phyloP scores from a whole-genome alignment of 2,888 invertebrate species.

The Trichopoda pennipes region DNA sequence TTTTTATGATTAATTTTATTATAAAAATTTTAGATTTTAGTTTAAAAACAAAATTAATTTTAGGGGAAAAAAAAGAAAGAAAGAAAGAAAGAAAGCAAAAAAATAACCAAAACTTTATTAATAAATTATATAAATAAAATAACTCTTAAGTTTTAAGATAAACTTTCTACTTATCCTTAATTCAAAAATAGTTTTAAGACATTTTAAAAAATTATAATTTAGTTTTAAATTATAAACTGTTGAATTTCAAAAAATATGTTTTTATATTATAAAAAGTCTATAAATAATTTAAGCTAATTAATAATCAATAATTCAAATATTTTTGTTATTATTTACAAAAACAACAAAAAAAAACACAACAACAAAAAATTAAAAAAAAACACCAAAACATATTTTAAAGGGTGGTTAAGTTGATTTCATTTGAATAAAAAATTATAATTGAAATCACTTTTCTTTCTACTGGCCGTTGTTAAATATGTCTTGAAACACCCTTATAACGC shows the following conservation, averaged over 20 bases:
- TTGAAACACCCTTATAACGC: too few relatives aligned
- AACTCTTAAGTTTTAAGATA: conserved; percentile 46
- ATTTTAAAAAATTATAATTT: conserved; percentile 47
- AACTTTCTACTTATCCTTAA: conserved; percentile 31
- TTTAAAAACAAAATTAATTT: conserved; percentile 35
- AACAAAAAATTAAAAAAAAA: too few relatives aligned
- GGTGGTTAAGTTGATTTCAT: too few relatives aligned
- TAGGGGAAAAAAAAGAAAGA: conserved; percentile 2
- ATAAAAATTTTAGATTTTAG: conserved; percentile 50
- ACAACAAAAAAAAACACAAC: background rate
- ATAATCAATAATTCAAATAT: conserved; percentile 25
- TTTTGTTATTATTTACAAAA: conserved; percentile 35
- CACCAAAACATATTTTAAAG: too few relatives aligned
- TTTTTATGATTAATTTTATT: conserved; percentile 55
- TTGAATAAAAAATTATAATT: too few relatives aligned
- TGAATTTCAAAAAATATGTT: conserved; percentile 49
- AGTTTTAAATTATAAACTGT: conserved; percentile 51
- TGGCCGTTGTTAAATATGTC: too few relatives aligned
- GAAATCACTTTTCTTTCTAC: too few relatives aligned
- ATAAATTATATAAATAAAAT: conserved; percentile 21
- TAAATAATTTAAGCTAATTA: conserved; percentile 19
- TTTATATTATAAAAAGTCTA: conserved; percentile 9
- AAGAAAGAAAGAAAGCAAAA: conserved; percentile 39
- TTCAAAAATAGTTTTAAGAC: conserved; percentile 53
- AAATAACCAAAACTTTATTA: conserved; percentile 45